phyloP scores from a whole-genome alignment of 64 coral and sea anemone genomes.

The Catalaphyllia jardinei region DNA sequence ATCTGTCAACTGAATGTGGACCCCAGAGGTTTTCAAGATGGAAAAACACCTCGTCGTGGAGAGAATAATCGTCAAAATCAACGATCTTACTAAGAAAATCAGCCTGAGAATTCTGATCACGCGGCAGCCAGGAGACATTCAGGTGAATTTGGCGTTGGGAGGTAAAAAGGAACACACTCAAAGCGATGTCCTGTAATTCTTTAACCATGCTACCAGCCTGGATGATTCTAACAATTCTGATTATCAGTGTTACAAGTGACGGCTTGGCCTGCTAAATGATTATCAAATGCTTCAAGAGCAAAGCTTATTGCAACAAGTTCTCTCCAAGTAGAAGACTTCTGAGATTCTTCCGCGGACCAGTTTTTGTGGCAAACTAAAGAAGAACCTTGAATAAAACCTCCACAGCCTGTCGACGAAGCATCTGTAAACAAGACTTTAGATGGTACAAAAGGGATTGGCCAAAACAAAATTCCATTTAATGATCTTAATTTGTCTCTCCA shows the following conservation, averaged over 20 bases:
- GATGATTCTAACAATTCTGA: slow-evolving; percentile 53
- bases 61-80: neutral
- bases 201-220: neutral
- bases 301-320: neutral
- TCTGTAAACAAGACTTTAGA: slow-evolving; percentile 1
- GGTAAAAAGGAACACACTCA: too few species aligned
- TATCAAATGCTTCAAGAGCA: neutral
- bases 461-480: neutral
- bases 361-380: neutral
- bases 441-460: neutral
- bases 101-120: neutral
- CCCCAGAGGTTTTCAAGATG: slow-evolving; percentile 17
- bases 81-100: neutral
- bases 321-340: neutral
- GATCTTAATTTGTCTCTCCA: neutral
- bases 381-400: slow-evolving; percentile 13
- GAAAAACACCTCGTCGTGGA: neutral
- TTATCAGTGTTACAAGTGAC: slow-evolving; percentile 46
- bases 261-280: neutral
- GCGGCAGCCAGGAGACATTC: neutral
- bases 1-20: slow-evolving; percentile 20
- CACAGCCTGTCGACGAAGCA: slow-evolving; percentile 1
- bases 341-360: neutral
- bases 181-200: too few species aligned
- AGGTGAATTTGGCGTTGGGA: neutral